Evolutionary conservation across 2,113 vertebrate genomes (phyloP).

Genomic region (Neoarius graeffei): DNA sequence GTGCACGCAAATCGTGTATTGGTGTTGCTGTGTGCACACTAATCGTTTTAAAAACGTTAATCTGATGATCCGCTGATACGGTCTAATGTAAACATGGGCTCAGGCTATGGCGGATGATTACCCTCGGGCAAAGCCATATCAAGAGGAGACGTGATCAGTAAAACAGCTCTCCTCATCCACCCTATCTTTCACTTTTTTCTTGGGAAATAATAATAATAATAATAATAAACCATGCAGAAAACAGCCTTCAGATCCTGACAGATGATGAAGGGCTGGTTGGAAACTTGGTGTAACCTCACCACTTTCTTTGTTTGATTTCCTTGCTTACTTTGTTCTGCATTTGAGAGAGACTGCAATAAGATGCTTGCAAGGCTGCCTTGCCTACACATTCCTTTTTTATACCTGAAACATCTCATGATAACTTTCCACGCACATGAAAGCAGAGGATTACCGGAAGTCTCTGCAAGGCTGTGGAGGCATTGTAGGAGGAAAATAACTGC

Average conservation of each 20-base stretch:
- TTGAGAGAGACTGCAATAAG: background rate
- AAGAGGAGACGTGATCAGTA: slow-evolving; percentile 55
- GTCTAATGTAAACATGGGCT: too few relatives aligned
- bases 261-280: slow-evolving; percentile 11
- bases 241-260: slow-evolving; percentile 17
- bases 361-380: slow-evolving; percentile 36
- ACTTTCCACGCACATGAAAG: slow-evolving; percentile 19
- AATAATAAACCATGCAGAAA: background rate
- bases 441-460: background rate
- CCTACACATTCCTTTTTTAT: slow-evolving; percentile 32
- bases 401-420: background rate
- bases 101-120: slow-evolving; percentile 13
- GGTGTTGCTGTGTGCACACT: too few relatives aligned
- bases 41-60: too few relatives aligned
- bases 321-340: background rate
- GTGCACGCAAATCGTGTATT: too few relatives aligned
- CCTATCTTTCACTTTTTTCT: background rate
- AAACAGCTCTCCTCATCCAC: slow-evolving; percentile 43
- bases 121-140: slow-evolving; percentile 6
- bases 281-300: slow-evolving; percentile 35
- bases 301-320: background rate
- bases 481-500: background rate
- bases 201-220: background rate
- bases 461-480: background rate
- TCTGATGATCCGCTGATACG: too few relatives aligned